Evolutionary conservation across 2,113 vertebrate genomes (phyloP), one percentile per base, ranked within the genome.

Genomic region (Regulus satrapa): DNA sequence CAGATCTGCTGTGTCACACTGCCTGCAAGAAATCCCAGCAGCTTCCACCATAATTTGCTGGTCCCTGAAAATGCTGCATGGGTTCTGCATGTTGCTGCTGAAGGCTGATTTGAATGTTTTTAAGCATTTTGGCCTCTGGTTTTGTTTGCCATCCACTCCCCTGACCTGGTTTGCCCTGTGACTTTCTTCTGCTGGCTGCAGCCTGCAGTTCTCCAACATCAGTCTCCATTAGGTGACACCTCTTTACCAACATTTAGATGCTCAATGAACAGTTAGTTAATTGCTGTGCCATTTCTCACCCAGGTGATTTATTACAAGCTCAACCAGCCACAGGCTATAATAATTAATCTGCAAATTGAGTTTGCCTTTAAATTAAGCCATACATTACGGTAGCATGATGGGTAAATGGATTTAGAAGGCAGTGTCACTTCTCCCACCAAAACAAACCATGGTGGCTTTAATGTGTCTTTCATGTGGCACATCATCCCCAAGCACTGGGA

Each of bases 311-410:
- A 95, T 84, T 80, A 55, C 68, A 66, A 85, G 38, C 55, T 91
- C 59, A 89, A 46, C 76, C 68, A 92, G 79, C 88, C 68, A 66
- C 71, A 36, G 62, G 23, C 46, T 66, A 12, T 69, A 92, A 85
- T 90, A 96, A 96, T 94, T 96, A 96, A 94, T 86, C 68, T 94
- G 63, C 58, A 92, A 95, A 80, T 86, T 91, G 92, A 80, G 16
- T 41, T 76, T 95, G 84, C 73, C 89, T 95, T 94, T 89, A 84
- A 83, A 95, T 91, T 34, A 74, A 94, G n/a, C 68, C 38, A 38
- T 80, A 32, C 24, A 51, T 74, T 66, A 87, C 10, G 51, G 26
- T 14, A 73, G 49, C 18, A 18, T 0, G 10, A 43, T 85, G 49
- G 28, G 36, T 73, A 86, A 64, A 48, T 88, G 56, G 62, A 64